These are phyloP conservation scores for Myiagra hebetior DNA, from an alignment of 2,113 vertebrate genomes.

Conservation along the genomic window DNA sequence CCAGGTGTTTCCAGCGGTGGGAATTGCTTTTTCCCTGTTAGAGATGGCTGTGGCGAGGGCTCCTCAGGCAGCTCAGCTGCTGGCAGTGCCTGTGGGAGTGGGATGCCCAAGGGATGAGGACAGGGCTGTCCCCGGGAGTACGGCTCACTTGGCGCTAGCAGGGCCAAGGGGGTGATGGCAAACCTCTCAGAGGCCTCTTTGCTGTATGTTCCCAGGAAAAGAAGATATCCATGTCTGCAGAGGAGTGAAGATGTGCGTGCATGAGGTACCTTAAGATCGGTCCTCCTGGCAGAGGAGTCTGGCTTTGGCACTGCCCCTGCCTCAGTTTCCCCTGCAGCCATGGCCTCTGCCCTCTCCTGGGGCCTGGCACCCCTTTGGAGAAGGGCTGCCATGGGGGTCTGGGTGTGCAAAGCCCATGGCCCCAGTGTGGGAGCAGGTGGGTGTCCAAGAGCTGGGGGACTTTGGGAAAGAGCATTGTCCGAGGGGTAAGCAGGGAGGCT, in stretches of 20 bases:
- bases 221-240: accelerated
- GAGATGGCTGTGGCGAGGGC: not conserved
- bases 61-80: not conserved
- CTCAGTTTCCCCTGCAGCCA: not conserved
- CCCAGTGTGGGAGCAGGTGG: accelerated
- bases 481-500: not conserved
- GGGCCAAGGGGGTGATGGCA: not conserved
- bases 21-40: not conserved
- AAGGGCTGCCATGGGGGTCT: not conserved
- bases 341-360: accelerated
- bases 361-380: not conserved
- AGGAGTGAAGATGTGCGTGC: not conserved
- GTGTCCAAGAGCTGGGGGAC: not conserved
- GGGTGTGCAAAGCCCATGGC: not conserved
- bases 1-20: not conserved
- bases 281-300: not conserved
- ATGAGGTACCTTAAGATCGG: not conserved
- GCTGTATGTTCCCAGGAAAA: conserved; percentile 27
- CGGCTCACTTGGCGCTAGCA: accelerated
- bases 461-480: not conserved
- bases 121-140: not conserved
- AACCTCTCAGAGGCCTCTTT: not conserved
- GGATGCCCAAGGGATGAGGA: not conserved
- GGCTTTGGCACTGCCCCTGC: not conserved
- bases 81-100: accelerated